phyloP scores from a whole-genome alignment of 2,888 invertebrate species.

The Eulithis prunata region DNA sequence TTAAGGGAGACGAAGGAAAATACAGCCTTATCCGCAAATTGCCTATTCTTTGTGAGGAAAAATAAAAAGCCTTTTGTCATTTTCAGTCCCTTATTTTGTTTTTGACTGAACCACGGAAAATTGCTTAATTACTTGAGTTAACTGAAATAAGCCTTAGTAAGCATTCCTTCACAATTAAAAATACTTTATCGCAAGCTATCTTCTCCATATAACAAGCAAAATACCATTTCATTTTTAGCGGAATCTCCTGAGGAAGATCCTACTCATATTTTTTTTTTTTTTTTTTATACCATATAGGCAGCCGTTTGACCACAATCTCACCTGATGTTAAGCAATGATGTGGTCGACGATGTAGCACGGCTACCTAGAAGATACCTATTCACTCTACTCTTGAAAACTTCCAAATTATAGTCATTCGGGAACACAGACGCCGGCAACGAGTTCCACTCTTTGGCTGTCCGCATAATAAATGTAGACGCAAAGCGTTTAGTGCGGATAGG shows the following conservation, averaged over 20 bases:
- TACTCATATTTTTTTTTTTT: too few species aligned
- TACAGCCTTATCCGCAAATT: conserved; percentile 34
- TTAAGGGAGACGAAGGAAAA: conserved; percentile 32
- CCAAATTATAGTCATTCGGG: too few species aligned
- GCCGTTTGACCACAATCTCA: too few species aligned
- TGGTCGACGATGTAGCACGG: too few species aligned
- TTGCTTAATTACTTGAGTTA: conserved; percentile 29
- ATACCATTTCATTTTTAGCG: background rate
- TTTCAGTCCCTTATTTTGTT: conserved; percentile 35
- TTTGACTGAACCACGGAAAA: conserved; percentile 35
- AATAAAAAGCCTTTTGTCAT: conserved; percentile 39
- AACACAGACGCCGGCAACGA: too few species aligned
- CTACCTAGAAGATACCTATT: too few species aligned
- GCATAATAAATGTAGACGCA: too few species aligned
- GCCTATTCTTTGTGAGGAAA: conserved; percentile 31
- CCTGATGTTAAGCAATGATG: too few species aligned
- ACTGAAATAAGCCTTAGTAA: conserved; percentile 13
- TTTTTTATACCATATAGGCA: too few species aligned
- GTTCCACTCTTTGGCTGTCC: too few species aligned
- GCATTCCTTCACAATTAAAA: conserved; percentile 14
- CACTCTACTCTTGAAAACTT: too few species aligned
- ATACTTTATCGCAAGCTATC: background rate
- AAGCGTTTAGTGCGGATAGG: too few species aligned
- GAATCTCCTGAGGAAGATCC: conserved; percentile 5
- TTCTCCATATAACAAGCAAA: background rate